phyloP scores from a whole-genome alignment of 2,113 vertebrate species.

The Podarcis muralis region DNA sequence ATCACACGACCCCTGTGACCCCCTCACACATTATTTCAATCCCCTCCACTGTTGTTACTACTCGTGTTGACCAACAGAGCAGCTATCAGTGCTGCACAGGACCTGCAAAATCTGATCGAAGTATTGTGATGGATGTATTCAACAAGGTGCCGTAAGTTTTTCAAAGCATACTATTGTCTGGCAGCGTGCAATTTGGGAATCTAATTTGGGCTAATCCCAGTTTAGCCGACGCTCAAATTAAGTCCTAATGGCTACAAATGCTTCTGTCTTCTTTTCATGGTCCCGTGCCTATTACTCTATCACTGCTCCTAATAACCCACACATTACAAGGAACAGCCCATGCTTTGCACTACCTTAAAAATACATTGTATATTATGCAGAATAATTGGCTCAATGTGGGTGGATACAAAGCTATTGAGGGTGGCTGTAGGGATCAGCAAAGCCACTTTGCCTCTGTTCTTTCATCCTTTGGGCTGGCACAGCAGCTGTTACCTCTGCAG shows the following conservation, averaged over 20 bases:
- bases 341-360: background rate
- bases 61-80: background rate
- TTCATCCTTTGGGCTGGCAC: slow-evolving; percentile 22
- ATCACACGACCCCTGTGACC: too few relatives aligned
- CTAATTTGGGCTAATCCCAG: background rate
- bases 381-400: slow-evolving; percentile 38
- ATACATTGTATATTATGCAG: background rate
- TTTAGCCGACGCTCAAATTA: background rate
- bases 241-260: background rate
- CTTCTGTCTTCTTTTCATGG: background rate
- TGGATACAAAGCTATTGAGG: slow-evolving; percentile 22
- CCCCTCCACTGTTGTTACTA: background rate
- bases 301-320: background rate
- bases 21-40: too few relatives aligned
- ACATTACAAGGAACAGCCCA: slow-evolving; percentile 19
- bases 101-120: background rate
- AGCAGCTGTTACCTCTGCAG: slow-evolving; percentile 54
- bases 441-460: slow-evolving; percentile 21
- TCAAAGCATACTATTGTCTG: background rate
- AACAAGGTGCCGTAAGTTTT: background rate
- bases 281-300: background rate
- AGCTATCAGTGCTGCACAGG: background rate
- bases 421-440: background rate
- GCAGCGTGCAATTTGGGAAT: background rate
- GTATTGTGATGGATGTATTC: background rate